Evolutionary conservation across 64 coral and sea anemone species (phyloP), one percentile per base, ranked within the genome.

Genomic region (Actinia equina): DNA sequence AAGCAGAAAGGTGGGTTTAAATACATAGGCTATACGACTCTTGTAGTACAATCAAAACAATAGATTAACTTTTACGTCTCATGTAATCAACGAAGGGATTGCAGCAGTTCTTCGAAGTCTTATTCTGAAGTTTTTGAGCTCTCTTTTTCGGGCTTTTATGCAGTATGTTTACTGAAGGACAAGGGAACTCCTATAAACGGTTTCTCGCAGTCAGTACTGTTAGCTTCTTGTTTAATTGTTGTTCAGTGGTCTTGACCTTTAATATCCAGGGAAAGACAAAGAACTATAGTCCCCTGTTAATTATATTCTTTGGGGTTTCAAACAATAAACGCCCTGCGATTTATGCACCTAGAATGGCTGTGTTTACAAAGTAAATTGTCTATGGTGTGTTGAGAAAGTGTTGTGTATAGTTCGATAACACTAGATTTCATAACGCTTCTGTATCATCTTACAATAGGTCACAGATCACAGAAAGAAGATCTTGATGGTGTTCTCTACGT

Each of bases 401-500:
- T 89, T 51, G 17, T 55, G 41, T 44, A 26, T n/a, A 71, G 4
- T 37, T 2, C 7, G 25, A 74, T 12, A 7, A 74, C 37, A 74
- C 69, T 74, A 74, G 69, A 74, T 12, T 12, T 74, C 69, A 14
- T 74, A 65, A 74, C 8, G 69, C 27, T 26, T n/a, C 12, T 30
- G 25, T 74, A 74, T 74, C 69, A 26, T 74, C 27, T 74, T 74
- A 74, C 69, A 41, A 30, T 54, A 98, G 96, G 93, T 58, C 93
- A 94, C 81, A 98, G 67, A 54, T 94, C 96, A 52, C 86, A 93
- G 82, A 94, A 87, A 30, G 95, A 94, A 82, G 96, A 98, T 79
- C 96, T 98, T 54, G 96, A 98, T 37, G 92, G 84, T 54, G 89
- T 92, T 86, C 86, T 98, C 7, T 92, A 87, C 71, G 86, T 98